Base-by-base conservation (phyloP, 2,888 invertebrate genomes). In the Helleia helle region DNA sequence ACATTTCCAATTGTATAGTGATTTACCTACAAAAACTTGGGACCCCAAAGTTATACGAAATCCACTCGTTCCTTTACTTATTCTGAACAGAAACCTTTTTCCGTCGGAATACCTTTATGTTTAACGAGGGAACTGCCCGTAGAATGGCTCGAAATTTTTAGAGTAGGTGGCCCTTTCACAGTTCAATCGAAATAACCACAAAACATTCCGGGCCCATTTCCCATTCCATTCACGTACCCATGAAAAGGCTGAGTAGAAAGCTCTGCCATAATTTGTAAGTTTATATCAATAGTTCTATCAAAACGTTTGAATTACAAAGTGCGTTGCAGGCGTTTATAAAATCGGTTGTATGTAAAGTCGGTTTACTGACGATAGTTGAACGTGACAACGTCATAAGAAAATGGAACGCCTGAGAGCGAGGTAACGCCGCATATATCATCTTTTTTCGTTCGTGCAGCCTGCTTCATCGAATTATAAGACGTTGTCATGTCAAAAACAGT, bases 101-200 rank as follows among this genome's bases (percentile, higher is more conserved):
- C 61, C 59, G 46, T 38, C 54, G 56, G 62, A 63, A 58, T 58
- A 59, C 58, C 59, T 63, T 53, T 58, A 64, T 62, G 57, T 63
- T 65, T 69, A 71, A 69, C 65, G 61, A 65, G 66, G 63, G 66
- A 71, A 64, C 64, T 61, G 61, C 58, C 59, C 55, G 54, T 48
- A 36, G 30, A 31, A 55, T 52, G 59, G 61, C 64, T 70, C 65
- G 65, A 73, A 74, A 71, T 70, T 74, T 72, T 63, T 63, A 70
- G 62, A 66, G 60, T n/a, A 62, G 36, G 30, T 15, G 27, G 40
- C 72, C 71, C 69, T 73, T 77, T 74, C 59, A 66, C 63, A 69
- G 72, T 75, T 68, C 73, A 71, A 77, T 72, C 71, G 74, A 64
- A 71, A 69, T 74, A 74, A 79, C 77, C 77, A 69, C 79, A 74